Conservation (phyloP, 2,113 vertebrate genomes). For the Cepphus grylle region DNA sequence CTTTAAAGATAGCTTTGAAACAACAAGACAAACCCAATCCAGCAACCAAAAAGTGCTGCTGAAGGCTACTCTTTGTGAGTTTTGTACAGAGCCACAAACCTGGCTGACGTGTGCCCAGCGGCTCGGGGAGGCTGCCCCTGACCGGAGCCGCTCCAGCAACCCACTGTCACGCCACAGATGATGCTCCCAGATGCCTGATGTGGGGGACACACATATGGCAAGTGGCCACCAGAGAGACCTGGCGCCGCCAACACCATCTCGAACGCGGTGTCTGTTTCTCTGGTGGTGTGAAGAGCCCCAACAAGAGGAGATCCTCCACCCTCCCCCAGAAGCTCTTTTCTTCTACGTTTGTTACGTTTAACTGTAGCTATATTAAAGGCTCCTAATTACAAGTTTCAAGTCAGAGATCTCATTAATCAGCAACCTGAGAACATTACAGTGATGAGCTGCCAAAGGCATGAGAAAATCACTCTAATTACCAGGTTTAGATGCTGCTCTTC, state of each 20-base stretch:
- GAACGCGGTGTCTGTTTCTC: fast-evolving
- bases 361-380: neutral
- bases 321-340: neutral
- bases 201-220: neutral
- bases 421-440: neutral
- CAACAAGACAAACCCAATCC: neutral
- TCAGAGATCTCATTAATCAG: conserved; percentile 2
- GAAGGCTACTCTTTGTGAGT: neutral
- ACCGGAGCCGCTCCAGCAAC: neutral
- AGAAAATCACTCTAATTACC: conserved; percentile 22
- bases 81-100: neutral
- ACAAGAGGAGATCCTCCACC: neutral
- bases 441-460: conserved; percentile 20
- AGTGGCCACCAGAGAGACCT: neutral
- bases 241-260: neutral
- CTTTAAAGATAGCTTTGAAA: neutral
- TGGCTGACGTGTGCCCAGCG: neutral
- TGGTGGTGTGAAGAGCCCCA: neutral
- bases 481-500: conserved; percentile 2
- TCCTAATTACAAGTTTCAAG: neutral
- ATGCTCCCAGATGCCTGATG: neutral
- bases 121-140: neutral
- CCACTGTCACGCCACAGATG: neutral
- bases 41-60: neutral
- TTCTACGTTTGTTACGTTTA: neutral